Conservation (phyloP, 1,140 invertebrate species). For the Hestina assimilis region DNA sequence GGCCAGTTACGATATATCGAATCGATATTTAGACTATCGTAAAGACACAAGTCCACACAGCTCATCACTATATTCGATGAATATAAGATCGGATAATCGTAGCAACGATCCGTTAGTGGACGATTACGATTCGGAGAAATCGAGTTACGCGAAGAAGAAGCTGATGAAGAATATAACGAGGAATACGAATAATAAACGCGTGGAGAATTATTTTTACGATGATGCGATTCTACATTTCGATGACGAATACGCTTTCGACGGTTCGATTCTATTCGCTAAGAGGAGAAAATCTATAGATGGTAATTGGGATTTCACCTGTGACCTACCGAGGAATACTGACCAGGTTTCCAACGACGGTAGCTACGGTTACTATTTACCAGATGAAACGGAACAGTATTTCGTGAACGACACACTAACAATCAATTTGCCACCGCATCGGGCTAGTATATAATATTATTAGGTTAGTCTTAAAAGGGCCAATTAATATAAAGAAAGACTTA, state of each 20-base stretch:
- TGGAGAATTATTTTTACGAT: conserved; percentile 75
- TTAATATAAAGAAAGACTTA: conserved; percentile 52
- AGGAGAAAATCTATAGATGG: conserved; percentile 69
- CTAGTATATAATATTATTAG: conserved; percentile 63
- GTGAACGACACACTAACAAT: conserved; percentile 72
- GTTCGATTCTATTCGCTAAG: conserved; percentile 72
- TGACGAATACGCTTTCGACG: conserved; percentile 73
- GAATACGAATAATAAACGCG: conserved; percentile 52
- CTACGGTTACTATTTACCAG: conserved; percentile 71
- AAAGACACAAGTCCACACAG: conserved; percentile 53
- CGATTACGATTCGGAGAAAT: conserved; percentile 73
- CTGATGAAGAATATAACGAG: conserved; percentile 73
- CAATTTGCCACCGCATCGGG: conserved; percentile 64
- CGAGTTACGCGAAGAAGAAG: conserved; percentile 71
- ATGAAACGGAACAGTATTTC: conserved; percentile 65
- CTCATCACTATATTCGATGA: conserved; percentile 69
- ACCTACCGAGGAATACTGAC: conserved; percentile 48
- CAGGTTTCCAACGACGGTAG: conserved; percentile 72
- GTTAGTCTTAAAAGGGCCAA: conserved; percentile 56
- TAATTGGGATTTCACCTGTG: conserved; percentile 52
- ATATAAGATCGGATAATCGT: conserved; percentile 61
- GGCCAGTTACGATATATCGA: conserved; percentile 53
- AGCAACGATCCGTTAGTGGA: conserved; percentile 73
- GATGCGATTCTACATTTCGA: conserved; percentile 73
- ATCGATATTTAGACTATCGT: conserved; percentile 41